phyloP scores from a whole-genome alignment of 2,888 invertebrate genomes.

The Tachina fera region DNA sequence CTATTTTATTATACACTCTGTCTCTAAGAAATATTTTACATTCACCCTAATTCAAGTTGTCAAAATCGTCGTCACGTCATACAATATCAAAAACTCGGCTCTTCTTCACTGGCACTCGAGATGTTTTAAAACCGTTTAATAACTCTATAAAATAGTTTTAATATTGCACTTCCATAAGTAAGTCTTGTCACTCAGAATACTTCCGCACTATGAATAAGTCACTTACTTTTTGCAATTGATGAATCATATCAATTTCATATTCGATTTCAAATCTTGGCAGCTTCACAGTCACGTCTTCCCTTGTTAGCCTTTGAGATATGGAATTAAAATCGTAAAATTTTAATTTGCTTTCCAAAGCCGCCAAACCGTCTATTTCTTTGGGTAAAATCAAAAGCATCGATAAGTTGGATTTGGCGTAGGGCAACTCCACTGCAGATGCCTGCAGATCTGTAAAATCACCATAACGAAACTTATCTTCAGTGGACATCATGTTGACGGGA shows the following conservation, averaged over 20 bases:
- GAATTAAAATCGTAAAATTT: conserved; percentile 84
- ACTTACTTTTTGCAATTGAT: conserved; percentile 85
- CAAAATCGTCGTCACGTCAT: too few species aligned
- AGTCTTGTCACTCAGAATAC: too few species aligned
- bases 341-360: conserved; percentile 86
- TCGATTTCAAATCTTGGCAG: conserved; percentile 93
- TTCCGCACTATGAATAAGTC: not conserved
- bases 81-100: too few species aligned
- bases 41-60: too few species aligned
- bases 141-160: too few species aligned
- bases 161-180: too few species aligned
- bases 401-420: conserved; percentile 88
- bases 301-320: conserved; percentile 83
- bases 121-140: too few species aligned
- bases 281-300: conserved; percentile 86
- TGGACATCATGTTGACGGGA: conserved; percentile 88
- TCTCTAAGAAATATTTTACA: too few species aligned
- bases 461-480: conserved; percentile 83
- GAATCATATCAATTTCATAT: conserved; percentile 86
- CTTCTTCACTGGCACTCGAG: too few species aligned
- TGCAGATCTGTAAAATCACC: conserved; percentile 83
- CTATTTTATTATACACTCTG: too few species aligned
- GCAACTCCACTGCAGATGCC: conserved; percentile 87
- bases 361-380: conserved; percentile 87
- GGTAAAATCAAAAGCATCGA: conserved; percentile 91